Base-by-base conservation (phyloP, 2,888 invertebrate genomes). In the Alloplasta piceator region DNA sequence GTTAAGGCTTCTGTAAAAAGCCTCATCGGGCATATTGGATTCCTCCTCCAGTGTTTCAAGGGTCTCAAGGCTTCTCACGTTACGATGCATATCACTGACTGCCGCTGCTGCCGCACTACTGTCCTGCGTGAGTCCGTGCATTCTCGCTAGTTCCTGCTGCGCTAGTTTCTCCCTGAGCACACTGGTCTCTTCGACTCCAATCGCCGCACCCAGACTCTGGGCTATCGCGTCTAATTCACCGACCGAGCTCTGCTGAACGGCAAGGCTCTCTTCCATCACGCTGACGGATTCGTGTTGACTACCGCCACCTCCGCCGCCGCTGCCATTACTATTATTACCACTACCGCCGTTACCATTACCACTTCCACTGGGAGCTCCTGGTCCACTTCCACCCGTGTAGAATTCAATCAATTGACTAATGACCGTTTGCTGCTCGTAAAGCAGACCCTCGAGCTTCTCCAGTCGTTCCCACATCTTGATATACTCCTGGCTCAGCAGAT, bases 391-490 rank as follows among this genome's bases (percentile, higher is more conserved):
- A 9, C 93, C 91, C 0, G 95, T 94, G 91, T 96, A 96, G 92
- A 96, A 96, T 90, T 96, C 96, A 90, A 98, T 95, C 88, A 98
- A 93, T 90, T 98, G 98, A 68, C 96, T 95, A 87, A 98, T 97
- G 56, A 98, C 97, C 86, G 96, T 96, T 91, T 98, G 98, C 92
- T 98, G 98, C 90, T 98, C 98, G 91, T 96, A 95, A 3, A 98
- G 94, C 80, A 98, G 94, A 26, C 96, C 95, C 91, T 98, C 98
- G 39, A 98, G 93, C 91, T 98, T 97, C 90, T 98, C 98, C 80
- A 98, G 93, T 58, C 98, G 94, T 89, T 97, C 97, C 98, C 98
- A 98, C 96, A 98, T 98, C 91, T 97, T 96, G 70, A 98, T 96
- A 89, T 98, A 98, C 91, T 98, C 98, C 89, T 97, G 97, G 50